These are phyloP conservation scores for Peromyscus maniculatus DNA, from an alignment of 2,113 vertebrate species.

Conservation along the genomic window DNA sequence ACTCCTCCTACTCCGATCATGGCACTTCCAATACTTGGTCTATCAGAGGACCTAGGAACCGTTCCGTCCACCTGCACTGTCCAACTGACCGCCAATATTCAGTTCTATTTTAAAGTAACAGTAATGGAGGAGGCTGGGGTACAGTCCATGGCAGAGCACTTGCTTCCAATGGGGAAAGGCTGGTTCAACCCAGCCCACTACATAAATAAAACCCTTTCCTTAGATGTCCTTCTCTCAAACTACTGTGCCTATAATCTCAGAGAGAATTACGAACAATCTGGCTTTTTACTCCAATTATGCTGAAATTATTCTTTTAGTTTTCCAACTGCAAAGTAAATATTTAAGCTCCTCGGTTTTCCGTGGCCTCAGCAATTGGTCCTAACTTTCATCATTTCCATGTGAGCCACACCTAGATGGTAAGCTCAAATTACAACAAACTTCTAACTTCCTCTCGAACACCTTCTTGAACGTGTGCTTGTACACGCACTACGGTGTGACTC, in stretches of 20 bases:
- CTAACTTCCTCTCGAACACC: not conserved
- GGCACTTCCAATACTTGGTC: not conserved
- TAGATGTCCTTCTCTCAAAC: not conserved
- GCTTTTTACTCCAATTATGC: not conserved
- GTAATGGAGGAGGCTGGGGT: not conserved
- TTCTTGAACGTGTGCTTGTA: not conserved
- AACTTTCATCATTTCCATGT: not conserved
- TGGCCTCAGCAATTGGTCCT: not conserved
- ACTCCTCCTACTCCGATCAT: not conserved
- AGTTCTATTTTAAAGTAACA: not conserved
- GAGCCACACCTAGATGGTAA: not conserved
- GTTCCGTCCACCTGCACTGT: not conserved
- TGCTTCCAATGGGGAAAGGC: not conserved
- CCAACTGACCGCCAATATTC: not conserved
- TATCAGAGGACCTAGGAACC: not conserved
- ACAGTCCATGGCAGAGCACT: not conserved
- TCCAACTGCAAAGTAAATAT: constrained; percentile 51
- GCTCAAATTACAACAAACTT: not conserved
- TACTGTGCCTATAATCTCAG: not conserved
- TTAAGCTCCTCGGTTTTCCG: not conserved
- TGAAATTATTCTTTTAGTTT: constrained; percentile 52
- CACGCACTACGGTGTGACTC: not conserved
- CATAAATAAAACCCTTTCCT: not conserved
- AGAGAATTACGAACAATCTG: not conserved
- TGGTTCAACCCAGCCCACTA: not conserved